These are phyloP conservation scores for Knipowitschia caucasica DNA, from an alignment of 2,797 vertebrate species.

Conservation along the genomic window DNA sequence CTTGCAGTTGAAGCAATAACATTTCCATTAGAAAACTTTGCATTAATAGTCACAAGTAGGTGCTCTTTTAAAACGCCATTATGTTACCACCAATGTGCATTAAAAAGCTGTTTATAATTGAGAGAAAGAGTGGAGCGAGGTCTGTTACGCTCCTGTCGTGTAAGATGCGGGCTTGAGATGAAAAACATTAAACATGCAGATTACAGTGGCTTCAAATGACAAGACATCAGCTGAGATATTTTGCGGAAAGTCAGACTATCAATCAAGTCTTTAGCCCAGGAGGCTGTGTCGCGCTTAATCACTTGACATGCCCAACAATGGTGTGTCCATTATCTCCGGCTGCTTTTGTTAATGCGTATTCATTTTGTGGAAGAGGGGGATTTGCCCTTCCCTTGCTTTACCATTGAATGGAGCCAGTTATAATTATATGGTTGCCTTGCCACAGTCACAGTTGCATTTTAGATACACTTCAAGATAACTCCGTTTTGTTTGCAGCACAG, in stretches of 20 bases:
- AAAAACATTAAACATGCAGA: slow-evolving; percentile 29
- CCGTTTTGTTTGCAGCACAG: neutral
- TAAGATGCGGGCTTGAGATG: slow-evolving; percentile 30
- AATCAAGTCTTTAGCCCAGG: slow-evolving; percentile 42
- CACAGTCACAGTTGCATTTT: slow-evolving; percentile 14
- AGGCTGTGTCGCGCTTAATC: slow-evolving; percentile 42
- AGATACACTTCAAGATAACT: neutral
- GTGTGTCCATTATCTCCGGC: slow-evolving; percentile 47
- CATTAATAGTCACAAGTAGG: no score
- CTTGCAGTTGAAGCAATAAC: neutral
- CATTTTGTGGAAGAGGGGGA: slow-evolving; percentile 39
- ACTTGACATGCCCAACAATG: slow-evolving; percentile 35
- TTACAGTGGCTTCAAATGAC: slow-evolving; percentile 30
- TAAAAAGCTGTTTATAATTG: slow-evolving; percentile 37
- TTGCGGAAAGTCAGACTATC: slow-evolving; percentile 38
- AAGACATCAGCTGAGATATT: slow-evolving; percentile 27
- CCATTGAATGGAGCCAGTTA: slow-evolving; percentile 37
- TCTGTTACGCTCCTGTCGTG: slow-evolving; percentile 20
- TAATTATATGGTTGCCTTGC: slow-evolving; percentile 29
- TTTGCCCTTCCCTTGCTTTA: slow-evolving; percentile 52
- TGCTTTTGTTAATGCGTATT: slow-evolving; percentile 28
- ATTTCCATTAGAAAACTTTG: neutral
- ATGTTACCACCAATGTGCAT: slow-evolving; percentile 38
- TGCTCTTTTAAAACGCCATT: slow-evolving; percentile 40
- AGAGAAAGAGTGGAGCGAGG: slow-evolving; percentile 31